Percentiles rank a stretch among this genome's conserved stretches.
phyloP scores from a whole-genome alignment of 2,113 vertebrate species.

The Erythrolamprus reginae region DNA sequence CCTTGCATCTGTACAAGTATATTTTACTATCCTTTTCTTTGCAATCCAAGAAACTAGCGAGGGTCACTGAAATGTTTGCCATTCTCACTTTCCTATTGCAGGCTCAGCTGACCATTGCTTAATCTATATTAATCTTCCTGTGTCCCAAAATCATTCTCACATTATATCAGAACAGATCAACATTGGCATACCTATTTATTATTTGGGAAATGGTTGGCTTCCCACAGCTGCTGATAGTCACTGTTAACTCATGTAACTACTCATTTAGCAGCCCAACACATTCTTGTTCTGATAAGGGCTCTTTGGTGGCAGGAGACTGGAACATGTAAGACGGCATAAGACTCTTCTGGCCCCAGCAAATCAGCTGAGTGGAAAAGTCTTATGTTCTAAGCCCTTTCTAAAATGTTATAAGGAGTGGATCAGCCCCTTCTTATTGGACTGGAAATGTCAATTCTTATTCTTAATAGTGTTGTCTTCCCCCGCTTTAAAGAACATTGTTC shows the following conservation, averaged over 20 bases:
- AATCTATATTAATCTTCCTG: background rate
- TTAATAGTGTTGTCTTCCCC: slow-evolving; percentile 37
- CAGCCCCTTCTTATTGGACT: background rate
- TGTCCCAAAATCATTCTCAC: background rate
- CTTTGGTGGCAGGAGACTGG: background rate
- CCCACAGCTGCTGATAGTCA: background rate
- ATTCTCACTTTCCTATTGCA: background rate
- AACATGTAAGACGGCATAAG: background rate
- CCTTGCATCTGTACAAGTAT: background rate
- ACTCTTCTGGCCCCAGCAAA: background rate
- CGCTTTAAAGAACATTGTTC: slow-evolving; percentile 33
- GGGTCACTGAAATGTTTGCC: background rate
- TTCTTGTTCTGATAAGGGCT: background rate
- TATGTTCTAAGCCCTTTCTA: background rate
- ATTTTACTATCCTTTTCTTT: background rate
- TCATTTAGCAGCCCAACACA: background rate
- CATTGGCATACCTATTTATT: background rate
- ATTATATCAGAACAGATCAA: background rate
- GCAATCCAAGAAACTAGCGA: background rate
- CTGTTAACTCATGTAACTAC: background rate
- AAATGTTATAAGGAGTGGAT: background rate
- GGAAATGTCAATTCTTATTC: slow-evolving; percentile 26
- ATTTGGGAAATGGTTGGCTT: background rate
- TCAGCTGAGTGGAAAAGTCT: background rate
- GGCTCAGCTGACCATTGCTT: background rate